Evolutionary conservation across 2,888 invertebrate species (phyloP), one percentile per base, ranked within the genome.

Genomic region (Elmis aenea): DNA sequence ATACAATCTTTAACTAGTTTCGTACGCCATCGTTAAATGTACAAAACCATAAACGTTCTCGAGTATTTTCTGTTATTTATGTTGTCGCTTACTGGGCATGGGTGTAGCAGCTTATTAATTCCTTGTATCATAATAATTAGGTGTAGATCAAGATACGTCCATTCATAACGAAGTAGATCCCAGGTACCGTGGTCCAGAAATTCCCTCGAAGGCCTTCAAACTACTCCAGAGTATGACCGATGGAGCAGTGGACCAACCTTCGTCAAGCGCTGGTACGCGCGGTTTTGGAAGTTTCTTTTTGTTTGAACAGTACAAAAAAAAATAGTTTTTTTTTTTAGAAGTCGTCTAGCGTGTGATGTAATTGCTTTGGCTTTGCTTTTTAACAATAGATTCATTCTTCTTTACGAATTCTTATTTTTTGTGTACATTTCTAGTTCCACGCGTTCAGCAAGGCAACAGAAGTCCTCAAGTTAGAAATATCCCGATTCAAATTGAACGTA

Each of bases 181-280:
- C 26, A 69, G 79, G 57, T 79, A 77, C 64, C 71, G 75, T 38
- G 77, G 78, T 24, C 69, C 75, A 16, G 72, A 75, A 45, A 82
- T 82, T 55, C 82, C 82, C 8, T 82, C 81, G 26, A 75, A 78
- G 58, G 79, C 82, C 48, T 83, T 83, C 66, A 73, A 76, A 55
- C 74, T 75, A 50, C 70, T 84, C 46, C 82, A 83, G 63, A 74
- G 71, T 45, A 78, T 81, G 75, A 79, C 79, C 14, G 76, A 73
- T 28, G 64, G 59, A 33, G 59, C 42, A 13, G 62, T 63, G 45
- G 67, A 61, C 18, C 65, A 64, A 33, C 50, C 56, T 54, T 48
- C 59, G 51, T 48, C 64, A 51, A 40, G 62, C 29, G 51, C 51
- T 38, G 54, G 57, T 57, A 58, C 46, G 52, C 42, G 5, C 5